Evolutionary conservation across 2,888 invertebrate genomes (phyloP).

Genomic region (Eupithecia subfuscata): DNA sequence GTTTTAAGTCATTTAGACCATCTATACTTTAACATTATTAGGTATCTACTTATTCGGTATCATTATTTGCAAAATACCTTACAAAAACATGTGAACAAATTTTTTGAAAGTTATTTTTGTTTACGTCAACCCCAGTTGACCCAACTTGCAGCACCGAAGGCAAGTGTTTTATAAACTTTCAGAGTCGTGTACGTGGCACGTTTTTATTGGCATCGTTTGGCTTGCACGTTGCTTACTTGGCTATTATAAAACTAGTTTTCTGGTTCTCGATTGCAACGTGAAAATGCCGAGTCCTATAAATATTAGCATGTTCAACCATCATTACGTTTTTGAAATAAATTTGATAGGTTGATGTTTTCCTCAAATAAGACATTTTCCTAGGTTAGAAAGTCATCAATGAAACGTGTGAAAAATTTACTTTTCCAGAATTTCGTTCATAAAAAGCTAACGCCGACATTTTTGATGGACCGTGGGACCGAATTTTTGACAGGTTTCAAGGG

Average conservation of each 20-base stretch:
- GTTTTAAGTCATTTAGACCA: too few species aligned
- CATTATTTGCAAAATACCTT: too few species aligned
- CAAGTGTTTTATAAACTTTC: conserved; percentile 1
- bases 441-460: neutral
- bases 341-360: neutral
- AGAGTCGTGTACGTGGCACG: neutral
- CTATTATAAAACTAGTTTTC: neutral
- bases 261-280: neutral
- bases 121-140: neutral
- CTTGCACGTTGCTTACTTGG: neutral
- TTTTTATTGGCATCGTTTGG: neutral
- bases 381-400: neutral
- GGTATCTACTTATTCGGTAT: too few species aligned
- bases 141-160: neutral
- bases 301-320: neutral
- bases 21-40: too few species aligned
- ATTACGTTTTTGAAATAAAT: neutral
- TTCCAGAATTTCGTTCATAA: neutral
- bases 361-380: neutral
- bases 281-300: neutral
- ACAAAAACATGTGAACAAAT: too few species aligned
- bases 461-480: neutral
- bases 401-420: neutral
- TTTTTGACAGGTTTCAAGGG: neutral
- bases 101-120: neutral